Percentiles rank a stretch among this genome's conserved stretches.
phyloP scores from a whole-genome alignment of 2,797 vertebrate genomes.

The Novumbra hubbsi region DNA sequence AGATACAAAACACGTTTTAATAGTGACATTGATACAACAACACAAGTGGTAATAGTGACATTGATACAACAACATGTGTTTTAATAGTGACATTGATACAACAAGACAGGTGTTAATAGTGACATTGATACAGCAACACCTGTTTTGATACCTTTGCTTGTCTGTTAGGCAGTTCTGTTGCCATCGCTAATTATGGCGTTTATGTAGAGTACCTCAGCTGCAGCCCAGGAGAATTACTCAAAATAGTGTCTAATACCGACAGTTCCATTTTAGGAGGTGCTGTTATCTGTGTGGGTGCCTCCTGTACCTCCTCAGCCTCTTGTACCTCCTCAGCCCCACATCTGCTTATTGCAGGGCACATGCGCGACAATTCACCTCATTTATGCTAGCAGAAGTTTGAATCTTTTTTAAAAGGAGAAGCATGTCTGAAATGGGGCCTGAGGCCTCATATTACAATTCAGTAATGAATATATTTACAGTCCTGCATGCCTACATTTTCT shows the following conservation, averaged over 20 bases:
- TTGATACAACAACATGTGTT: slow-evolving; percentile 2
- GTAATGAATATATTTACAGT: neutral
- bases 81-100: neutral
- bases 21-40: no score
- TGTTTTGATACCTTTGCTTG: slow-evolving; percentile 62
- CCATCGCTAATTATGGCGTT: slow-evolving; percentile 92
- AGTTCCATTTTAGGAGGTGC: slow-evolving; percentile 70
- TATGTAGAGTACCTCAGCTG: slow-evolving; percentile 93
- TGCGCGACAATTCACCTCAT: neutral
- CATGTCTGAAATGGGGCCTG: neutral
- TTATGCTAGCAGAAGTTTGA: neutral
- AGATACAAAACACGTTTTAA: no score
- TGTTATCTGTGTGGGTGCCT: slow-evolving; percentile 70
- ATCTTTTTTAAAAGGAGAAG: neutral
- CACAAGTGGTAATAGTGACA: neutral
- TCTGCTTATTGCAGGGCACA: neutral
- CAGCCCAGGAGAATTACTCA: slow-evolving; percentile 87
- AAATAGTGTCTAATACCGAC: slow-evolving; percentile 91
- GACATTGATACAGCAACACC: slow-evolving; percentile 28
- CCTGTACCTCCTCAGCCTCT: slow-evolving; percentile 39
- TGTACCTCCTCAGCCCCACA: slow-evolving; percentile 44
- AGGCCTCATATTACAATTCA: neutral
- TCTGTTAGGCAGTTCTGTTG: slow-evolving; percentile 34
- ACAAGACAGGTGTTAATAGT: slow-evolving; percentile 40
- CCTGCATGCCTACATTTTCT: neutral